phyloP scores from a whole-genome alignment of 2,888 invertebrate species.

The Rutpela maculata region DNA sequence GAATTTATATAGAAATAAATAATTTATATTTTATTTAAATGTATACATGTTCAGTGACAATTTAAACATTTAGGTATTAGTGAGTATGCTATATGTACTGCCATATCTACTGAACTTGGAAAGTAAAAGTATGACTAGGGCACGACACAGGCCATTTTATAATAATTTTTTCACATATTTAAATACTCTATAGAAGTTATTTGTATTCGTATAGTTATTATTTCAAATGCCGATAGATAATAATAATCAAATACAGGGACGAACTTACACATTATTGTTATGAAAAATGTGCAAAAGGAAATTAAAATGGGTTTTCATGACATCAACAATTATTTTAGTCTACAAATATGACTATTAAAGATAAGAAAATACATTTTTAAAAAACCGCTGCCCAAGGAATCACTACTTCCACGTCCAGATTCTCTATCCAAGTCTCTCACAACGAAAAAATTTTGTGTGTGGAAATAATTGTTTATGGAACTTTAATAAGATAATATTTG shows the following conservation, averaged over 20 bases:
- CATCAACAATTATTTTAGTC: too few species aligned
- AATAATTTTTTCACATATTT: not conserved
- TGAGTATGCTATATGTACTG: too few species aligned
- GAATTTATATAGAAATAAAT: conserved; percentile 16
- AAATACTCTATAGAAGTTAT: not conserved
- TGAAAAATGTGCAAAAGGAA: not conserved
- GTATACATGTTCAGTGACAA: not conserved
- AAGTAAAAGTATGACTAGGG: conserved; percentile 2
- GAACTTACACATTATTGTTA: not conserved
- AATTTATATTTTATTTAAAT: conserved; percentile 6
- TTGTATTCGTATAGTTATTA: not conserved
- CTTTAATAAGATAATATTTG: too few species aligned
- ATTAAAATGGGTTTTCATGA: too few species aligned
- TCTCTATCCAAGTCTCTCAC: too few species aligned
- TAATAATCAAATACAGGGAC: not conserved
- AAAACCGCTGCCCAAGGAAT: too few species aligned
- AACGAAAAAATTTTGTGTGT: too few species aligned
- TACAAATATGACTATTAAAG: too few species aligned
- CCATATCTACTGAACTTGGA: not conserved
- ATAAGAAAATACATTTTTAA: too few species aligned
- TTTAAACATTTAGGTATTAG: not conserved
- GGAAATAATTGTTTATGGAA: too few species aligned
- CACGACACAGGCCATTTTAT: not conserved
- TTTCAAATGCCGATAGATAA: not conserved
- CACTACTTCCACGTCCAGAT: too few species aligned